A percentile compares a stretch with the other conserved stretches of the same genome.
Evolutionary conservation across 53 echinoderm and acorn worm species (phyloP).

Genomic region (Holothuria leucospilota): DNA sequence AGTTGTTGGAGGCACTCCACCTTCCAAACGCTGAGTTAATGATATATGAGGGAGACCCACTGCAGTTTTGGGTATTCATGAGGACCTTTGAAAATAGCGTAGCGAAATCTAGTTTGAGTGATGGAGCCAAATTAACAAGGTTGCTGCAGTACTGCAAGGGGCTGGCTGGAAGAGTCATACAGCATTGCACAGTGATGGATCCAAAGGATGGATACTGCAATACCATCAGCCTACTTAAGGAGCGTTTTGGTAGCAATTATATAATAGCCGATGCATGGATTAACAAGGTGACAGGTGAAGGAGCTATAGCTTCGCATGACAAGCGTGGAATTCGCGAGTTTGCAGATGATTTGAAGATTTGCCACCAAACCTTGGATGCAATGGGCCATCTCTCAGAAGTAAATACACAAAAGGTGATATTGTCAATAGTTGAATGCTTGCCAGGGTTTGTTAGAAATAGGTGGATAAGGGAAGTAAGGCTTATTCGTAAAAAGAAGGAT

Average conservation of each 20-base stretch:
- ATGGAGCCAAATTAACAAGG: constrained; percentile 57
- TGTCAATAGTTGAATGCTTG: constrained; percentile 43
- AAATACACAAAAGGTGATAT: constrained; percentile 41
- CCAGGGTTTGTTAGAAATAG: constrained; percentile 40
- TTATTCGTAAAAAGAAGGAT: constrained; percentile 3
- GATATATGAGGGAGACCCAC: constrained; percentile 60
- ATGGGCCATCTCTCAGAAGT: constrained; percentile 46
- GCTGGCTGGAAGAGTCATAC: constrained; percentile 50
- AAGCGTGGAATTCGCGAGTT: constrained; percentile 43
- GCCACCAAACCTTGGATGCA: constrained; percentile 33
- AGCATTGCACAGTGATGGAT: constrained; percentile 63
- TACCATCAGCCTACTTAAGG: constrained; percentile 52
- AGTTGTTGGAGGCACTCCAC: constrained; percentile 52
- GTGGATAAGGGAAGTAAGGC: constrained; percentile 46
- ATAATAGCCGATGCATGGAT: constrained; percentile 66
- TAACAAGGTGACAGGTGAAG: constrained; percentile 53
- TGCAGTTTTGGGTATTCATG: constrained; percentile 64
- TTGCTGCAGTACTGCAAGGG: constrained; percentile 67
- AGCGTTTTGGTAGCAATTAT: constrained; percentile 59
- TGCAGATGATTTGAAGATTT: constrained; percentile 53
- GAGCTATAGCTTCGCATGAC: constrained; percentile 39
- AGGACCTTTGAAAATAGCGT: constrained; percentile 71
- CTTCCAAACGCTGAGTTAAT: constrained; percentile 46
- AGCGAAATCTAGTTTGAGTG: constrained; percentile 46
- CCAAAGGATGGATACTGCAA: constrained; percentile 52